Percentiles rank a stretch among this genome's conserved stretches.
Evolutionary conservation across 2,113 vertebrate genomes (phyloP).

Genomic region (Neoarius graeffei): DNA sequence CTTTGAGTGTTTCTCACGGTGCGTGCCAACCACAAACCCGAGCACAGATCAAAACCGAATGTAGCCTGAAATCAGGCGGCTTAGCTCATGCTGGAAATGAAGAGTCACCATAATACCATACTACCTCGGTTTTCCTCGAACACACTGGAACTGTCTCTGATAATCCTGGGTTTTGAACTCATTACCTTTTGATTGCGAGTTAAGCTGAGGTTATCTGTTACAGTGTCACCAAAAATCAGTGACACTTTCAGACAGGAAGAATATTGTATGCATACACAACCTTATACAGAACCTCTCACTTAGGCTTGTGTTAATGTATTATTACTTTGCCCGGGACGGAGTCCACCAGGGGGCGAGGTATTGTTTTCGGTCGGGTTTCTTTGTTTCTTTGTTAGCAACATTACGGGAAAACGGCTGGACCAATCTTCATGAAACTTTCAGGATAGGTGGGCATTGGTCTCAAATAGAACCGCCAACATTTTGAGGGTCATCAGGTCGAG

Average conservation of each 20-base stretch:
- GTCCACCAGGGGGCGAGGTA: too few relatives aligned
- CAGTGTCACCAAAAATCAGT: background rate
- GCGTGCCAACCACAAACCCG: slow-evolving; percentile 1
- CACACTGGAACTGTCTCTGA: background rate
- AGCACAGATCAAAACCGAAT: background rate
- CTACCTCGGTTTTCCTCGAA: background rate
- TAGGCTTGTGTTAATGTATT: background rate
- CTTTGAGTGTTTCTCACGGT: background rate
- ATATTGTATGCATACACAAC: background rate
- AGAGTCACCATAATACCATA: background rate
- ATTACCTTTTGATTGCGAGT: too few relatives aligned
- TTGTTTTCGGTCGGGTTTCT: too few relatives aligned
- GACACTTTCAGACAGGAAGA: background rate
- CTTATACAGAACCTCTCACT: too few relatives aligned
- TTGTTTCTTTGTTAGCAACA: too few relatives aligned
- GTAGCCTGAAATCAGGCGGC: background rate
- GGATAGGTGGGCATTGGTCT: too few relatives aligned
- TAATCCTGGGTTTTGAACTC: background rate
- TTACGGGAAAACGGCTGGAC: too few relatives aligned
- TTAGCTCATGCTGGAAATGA: too few relatives aligned
- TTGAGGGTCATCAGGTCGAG: too few relatives aligned
- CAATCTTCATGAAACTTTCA: too few relatives aligned
- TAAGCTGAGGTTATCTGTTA: background rate
- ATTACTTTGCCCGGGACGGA: background rate
- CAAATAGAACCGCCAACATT: too few relatives aligned